Conservation (phyloP, 2,113 vertebrate genomes). For the Tautogolabrus adspersus region DNA sequence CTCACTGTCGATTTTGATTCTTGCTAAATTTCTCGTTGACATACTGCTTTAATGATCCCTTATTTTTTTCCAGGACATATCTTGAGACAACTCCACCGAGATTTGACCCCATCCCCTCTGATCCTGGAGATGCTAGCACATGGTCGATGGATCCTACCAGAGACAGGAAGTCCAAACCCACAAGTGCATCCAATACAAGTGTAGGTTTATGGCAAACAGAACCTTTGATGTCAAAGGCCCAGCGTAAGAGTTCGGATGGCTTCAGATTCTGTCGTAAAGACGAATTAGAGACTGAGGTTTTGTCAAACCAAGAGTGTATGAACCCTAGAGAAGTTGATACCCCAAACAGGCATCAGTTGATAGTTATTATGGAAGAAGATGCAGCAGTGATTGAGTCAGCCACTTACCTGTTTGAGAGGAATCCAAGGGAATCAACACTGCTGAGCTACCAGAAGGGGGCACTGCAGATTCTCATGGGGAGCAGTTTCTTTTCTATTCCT, state of each 20-base stretch:
- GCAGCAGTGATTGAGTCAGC: slow-evolving; percentile 61
- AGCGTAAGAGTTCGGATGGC: too few species aligned
- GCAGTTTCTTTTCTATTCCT: not conserved
- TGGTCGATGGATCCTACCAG: not conserved
- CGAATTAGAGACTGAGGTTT: not conserved
- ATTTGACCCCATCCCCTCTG: not conserved
- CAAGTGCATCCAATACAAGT: too few species aligned
- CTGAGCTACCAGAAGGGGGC: slow-evolving; percentile 56
- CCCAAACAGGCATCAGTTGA: slow-evolving; percentile 31
- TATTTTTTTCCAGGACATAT: slow-evolving; percentile 30
- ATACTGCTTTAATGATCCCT: not conserved
- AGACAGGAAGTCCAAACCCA: not conserved
- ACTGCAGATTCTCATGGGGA: slow-evolving; percentile 48
- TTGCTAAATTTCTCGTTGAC: too few species aligned
- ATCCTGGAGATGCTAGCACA: not conserved
- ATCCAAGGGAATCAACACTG: slow-evolving; percentile 53
- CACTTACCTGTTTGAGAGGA: slow-evolving; percentile 59
- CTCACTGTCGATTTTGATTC: too few species aligned
- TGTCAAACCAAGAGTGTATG: not conserved
- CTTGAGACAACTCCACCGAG: slow-evolving; percentile 4
- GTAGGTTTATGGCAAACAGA: not conserved
- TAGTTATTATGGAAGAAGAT: slow-evolving; percentile 71
- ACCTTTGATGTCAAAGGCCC: not conserved
- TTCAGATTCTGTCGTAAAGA: not conserved
- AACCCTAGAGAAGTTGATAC: not conserved